These are phyloP conservation scores for Chloroceryle amazona DNA, from an alignment of 2,797 vertebrate species.

Conservation along the genomic window DNA sequence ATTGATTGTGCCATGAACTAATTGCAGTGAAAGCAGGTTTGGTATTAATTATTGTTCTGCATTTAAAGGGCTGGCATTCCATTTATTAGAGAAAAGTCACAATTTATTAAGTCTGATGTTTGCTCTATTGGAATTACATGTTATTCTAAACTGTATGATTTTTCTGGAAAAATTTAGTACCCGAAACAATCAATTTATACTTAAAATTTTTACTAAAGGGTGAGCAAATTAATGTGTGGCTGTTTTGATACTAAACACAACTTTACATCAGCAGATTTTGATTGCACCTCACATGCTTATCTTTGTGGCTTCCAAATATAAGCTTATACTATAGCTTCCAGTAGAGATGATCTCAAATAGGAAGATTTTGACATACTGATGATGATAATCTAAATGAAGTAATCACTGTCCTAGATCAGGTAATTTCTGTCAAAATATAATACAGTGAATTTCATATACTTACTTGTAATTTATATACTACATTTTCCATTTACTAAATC, in stretches of 20 bases:
- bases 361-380: neutral
- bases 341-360: neutral
- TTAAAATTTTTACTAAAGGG: neutral
- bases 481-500: neutral
- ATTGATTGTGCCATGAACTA: neutral
- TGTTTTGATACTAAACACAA: neutral
- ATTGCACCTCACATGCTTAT: neutral
- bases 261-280: neutral
- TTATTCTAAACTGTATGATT: neutral
- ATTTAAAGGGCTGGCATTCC: neutral
- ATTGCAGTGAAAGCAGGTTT: neutral
- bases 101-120: neutral
- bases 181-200: neutral
- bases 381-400: neutral
- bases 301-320: neutral
- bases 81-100: neutral
- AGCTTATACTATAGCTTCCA: fast-evolving
- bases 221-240: neutral
- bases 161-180: neutral
- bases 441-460: neutral
- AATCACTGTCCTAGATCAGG: neutral
- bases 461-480: neutral
- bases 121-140: neutral
- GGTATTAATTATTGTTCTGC: slow-evolving; percentile 11
- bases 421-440: neutral